These are phyloP conservation scores for Craniophora ligustri DNA, from an alignment of 2,888 invertebrate genomes.

Conservation along the genomic window DNA sequence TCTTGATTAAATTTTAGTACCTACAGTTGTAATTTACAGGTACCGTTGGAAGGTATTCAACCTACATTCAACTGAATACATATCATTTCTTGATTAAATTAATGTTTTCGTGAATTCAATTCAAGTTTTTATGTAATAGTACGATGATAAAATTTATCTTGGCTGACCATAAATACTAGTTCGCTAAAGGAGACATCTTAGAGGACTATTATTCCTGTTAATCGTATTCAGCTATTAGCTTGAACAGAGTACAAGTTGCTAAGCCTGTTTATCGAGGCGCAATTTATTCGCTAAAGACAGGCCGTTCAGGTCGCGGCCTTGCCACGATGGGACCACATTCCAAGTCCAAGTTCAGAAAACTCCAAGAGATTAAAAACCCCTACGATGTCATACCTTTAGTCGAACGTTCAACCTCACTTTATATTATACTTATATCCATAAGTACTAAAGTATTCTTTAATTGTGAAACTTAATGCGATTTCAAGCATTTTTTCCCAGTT, in stretches of 20 bases:
- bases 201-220: slow-evolving; percentile 63
- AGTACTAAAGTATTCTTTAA: slow-evolving; percentile 7
- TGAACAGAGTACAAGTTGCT: slow-evolving; percentile 63
- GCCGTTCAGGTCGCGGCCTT: slow-evolving; percentile 77
- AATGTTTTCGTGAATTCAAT: too few relatives aligned
- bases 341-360: slow-evolving; percentile 76
- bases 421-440: slow-evolving; percentile 1
- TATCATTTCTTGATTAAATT: background rate
- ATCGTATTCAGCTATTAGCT: slow-evolving; percentile 78
- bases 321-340: slow-evolving; percentile 79
- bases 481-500: too few relatives aligned
- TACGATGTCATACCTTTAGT: slow-evolving; percentile 37
- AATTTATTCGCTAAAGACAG: slow-evolving; percentile 84
- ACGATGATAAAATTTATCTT: slow-evolving; percentile 57
- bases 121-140: too few relatives aligned
- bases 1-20: slow-evolving; percentile 4
- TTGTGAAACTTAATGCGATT: too few relatives aligned
- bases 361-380: slow-evolving; percentile 74
- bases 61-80: background rate
- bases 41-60: background rate
- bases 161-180: slow-evolving; percentile 66
- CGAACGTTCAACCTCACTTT: slow-evolving; percentile 8
- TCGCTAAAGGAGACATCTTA: slow-evolving; percentile 72
- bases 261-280: slow-evolving; percentile 79
- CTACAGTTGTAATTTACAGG: slow-evolving; percentile 10